Conservation (phyloP, 2,888 invertebrate genomes). For the Melinopterus prodromus region DNA sequence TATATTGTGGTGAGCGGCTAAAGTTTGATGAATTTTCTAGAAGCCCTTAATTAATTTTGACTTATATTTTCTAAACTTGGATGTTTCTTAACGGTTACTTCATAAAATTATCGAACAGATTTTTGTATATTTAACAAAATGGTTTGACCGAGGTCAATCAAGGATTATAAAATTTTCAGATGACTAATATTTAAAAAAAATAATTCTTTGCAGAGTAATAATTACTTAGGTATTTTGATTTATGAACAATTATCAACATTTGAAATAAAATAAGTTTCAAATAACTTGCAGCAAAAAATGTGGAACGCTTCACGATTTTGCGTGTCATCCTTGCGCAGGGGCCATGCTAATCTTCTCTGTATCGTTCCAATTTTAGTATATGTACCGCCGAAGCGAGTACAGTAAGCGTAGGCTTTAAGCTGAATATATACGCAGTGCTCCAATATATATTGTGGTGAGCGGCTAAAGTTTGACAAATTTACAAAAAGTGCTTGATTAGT, state of each 20-base stretch:
- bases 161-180: no score
- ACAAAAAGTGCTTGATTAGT: no score
- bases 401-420: slow-evolving; percentile 26
- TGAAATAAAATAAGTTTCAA: neutral
- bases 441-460: no score
- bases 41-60: neutral
- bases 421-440: neutral
- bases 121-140: neutral
- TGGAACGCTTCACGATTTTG: slow-evolving; percentile 92
- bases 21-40: neutral
- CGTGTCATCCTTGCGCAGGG: slow-evolving; percentile 93
- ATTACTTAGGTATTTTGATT: no score
- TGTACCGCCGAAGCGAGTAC: slow-evolving; percentile 82
- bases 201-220: no score
- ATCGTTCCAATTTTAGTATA: slow-evolving; percentile 91
- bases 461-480: no score
- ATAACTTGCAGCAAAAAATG: slow-evolving; percentile 64
- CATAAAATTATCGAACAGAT: neutral
- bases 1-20: neutral
- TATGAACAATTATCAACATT: neutral
- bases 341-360: slow-evolving; percentile 94
- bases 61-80: neutral
- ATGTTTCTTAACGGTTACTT: neutral
- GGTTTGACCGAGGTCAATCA: neutral
- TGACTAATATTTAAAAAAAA: no score